A percentile compares a stretch with the other conserved stretches of the same genome.
Conservation (phyloP, 2,113 vertebrate genomes). For the Perca fluviatilis region DNA sequence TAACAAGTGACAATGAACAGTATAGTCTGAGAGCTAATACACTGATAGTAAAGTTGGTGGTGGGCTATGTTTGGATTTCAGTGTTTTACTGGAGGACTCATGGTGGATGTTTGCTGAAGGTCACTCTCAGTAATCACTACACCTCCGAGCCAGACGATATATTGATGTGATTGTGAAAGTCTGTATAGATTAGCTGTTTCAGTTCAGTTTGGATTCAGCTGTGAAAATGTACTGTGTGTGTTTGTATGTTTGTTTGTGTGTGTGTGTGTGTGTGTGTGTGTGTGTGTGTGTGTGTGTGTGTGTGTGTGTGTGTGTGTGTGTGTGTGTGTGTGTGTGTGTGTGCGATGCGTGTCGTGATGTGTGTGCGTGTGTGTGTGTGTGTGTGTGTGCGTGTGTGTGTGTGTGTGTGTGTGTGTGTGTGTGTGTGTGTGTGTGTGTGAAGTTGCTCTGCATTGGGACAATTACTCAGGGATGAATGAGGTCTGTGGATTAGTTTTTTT, state of each 20-base stretch:
- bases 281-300: constrained; percentile 12
- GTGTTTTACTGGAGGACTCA: background rate
- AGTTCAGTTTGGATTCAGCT: background rate
- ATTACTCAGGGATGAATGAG: constrained; percentile 72
- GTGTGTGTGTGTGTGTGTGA: constrained; percentile 41
- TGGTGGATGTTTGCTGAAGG: constrained; percentile 10
- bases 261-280: constrained; percentile 40
- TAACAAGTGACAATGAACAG: background rate
- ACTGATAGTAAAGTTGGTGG: background rate
- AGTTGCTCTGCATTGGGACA: constrained; percentile 43
- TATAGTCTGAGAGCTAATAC: background rate
- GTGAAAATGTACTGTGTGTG: background rate
- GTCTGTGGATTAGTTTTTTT: constrained; percentile 46
- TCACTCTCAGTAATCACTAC: background rate
- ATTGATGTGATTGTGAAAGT: background rate
- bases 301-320: constrained; percentile 13
- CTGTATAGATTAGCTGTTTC: background rate
- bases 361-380: constrained; percentile 48
- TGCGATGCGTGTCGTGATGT: too few species aligned
- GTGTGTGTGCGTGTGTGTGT: constrained; percentile 9
- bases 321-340: constrained; percentile 12
- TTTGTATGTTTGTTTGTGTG: constrained; percentile 1
- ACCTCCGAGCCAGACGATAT: background rate
- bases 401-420: constrained; percentile 9
- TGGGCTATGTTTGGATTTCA: background rate